phyloP scores from a whole-genome alignment of 1,140 invertebrate genomes.

The Drosophila pandora region DNA sequence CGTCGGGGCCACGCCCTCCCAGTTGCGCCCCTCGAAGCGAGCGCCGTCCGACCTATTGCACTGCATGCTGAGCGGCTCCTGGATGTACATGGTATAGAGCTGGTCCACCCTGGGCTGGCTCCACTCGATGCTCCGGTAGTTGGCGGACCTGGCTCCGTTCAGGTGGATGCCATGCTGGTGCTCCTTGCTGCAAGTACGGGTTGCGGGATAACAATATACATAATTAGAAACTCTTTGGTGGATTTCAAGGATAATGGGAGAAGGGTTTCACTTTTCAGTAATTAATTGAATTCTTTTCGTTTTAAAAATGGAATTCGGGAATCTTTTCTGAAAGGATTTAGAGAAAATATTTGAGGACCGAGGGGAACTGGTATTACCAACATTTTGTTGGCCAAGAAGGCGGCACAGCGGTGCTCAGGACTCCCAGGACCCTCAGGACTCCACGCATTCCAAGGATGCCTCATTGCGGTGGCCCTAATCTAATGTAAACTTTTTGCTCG shows the following conservation, averaged over 20 bases:
- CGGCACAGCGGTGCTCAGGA: background rate
- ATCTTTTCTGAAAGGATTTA: no score
- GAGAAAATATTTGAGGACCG: background rate
- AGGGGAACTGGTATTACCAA: background rate
- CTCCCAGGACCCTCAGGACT: background rate
- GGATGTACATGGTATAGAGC: conserved; percentile 91
- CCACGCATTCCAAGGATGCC: background rate
- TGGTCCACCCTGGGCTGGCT: conserved; percentile 89
- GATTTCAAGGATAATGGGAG: background rate
- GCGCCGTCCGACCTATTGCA: conserved; percentile 96
- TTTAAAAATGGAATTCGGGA: no score
- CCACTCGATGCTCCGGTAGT: conserved; percentile 94
- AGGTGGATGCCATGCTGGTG: conserved; percentile 83
- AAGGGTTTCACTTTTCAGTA: no score
- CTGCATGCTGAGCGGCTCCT: conserved; percentile 96
- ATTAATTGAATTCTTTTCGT: no score
- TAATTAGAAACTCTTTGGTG: no score
- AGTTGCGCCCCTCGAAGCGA: conserved; percentile 86
- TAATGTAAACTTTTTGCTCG: conserved; percentile 56
- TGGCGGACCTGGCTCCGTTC: conserved; percentile 86
- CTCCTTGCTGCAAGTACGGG: conserved; percentile 76
- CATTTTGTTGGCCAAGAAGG: background rate
- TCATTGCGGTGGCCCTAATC: conserved; percentile 53
- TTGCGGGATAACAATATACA: background rate
- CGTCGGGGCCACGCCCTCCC: conserved; percentile 79